These are phyloP conservation scores for Notarius quadriscutis DNA, from an alignment of 2,113 vertebrate genomes.

Conservation along the genomic window DNA sequence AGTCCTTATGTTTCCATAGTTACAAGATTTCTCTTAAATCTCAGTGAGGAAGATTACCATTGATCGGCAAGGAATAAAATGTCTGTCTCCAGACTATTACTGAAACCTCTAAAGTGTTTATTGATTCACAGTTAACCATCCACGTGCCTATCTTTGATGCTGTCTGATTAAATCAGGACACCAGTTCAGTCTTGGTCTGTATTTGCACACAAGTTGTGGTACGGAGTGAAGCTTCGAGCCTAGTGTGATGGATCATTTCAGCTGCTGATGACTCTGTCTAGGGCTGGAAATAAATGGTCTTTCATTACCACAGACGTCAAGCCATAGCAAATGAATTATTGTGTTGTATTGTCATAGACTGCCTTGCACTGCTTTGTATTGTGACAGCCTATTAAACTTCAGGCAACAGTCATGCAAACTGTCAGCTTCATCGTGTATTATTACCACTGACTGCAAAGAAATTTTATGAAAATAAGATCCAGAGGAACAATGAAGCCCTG, in stretches of 20 bases:
- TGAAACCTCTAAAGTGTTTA: conserved; percentile 35
- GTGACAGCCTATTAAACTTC: conserved; percentile 51
- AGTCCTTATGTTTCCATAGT: conserved; percentile 32
- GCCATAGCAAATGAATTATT: conserved; percentile 39
- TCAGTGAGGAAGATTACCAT: conserved; percentile 26
- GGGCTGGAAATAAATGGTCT: conserved; percentile 28
- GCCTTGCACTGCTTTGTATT: conserved; percentile 45
- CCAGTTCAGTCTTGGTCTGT: conserved; percentile 16
- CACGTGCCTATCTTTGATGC: conserved; percentile 5
- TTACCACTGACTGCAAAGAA: conserved; percentile 41
- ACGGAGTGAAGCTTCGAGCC: conserved; percentile 14
- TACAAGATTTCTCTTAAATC: conserved; percentile 2
- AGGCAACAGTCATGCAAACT: conserved; percentile 41
- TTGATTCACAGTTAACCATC: conserved; percentile 22
- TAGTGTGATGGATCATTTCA: conserved; percentile 24
- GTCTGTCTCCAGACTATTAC: conserved; percentile 4
- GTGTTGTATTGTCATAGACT: conserved; percentile 44
- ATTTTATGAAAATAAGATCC: conserved; percentile 40
- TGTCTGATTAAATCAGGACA: not conserved
- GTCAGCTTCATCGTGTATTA: conserved; percentile 42
- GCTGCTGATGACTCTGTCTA: conserved; percentile 31
- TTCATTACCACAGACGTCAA: conserved; percentile 40
- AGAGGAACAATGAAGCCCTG: conserved; percentile 30
- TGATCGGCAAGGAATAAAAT: conserved; percentile 34
- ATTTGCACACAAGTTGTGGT: conserved; percentile 3